Base-by-base conservation (phyloP, 2,113 vertebrate genomes). In the Colistium nudipinnis region DNA sequence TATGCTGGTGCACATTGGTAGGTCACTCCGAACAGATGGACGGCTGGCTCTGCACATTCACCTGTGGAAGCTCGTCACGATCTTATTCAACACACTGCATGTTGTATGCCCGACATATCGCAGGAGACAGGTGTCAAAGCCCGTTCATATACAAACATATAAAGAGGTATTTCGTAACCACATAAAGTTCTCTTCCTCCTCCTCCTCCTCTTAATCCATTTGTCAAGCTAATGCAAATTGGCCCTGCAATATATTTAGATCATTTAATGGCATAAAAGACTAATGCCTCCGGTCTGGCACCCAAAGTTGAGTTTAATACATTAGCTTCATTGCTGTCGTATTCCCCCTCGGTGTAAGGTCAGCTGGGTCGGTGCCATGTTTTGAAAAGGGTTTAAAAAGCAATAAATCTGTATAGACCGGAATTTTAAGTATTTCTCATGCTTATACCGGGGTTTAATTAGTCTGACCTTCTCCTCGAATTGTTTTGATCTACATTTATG, bases 1-100 rank as follows among this genome's bases (percentile, higher is more conserved):
- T 51, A 22, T 52, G 16, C 44, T 4, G 38, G 24, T 66, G n/a
- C 56, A 38, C 48, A 27, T 22, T 2, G 19, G 63, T 43, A 28
- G 49, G 19, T 48, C 49, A 52, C 35, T 77, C 47, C 57, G 49
- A 87, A 69, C 81, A 88, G 86, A 89, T 87, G 86, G 82, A 68
- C 59, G 20, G 35, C 78, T 47, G 74, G 81, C 69, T 74, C 52
- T 73, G 60, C 53, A 80, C 47, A 47, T 53, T 80, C 76, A 85
- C 78, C 80, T 87, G 70, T 74, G 70, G 80, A 22, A 41, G 70
- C 70, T 55, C 49, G 54, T 80, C 68, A 74, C 35, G 38, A 53
- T 62, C 71, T 57, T 70, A 70, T 74, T 55, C 64, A 59, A 59
- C 56, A 39, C 60, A 1, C 78, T 59, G 79, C 76, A 63, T 68